Evolutionary conservation across 2,797 vertebrate genomes (phyloP).

Genomic region (Enteromius afrohamiltoni): DNA sequence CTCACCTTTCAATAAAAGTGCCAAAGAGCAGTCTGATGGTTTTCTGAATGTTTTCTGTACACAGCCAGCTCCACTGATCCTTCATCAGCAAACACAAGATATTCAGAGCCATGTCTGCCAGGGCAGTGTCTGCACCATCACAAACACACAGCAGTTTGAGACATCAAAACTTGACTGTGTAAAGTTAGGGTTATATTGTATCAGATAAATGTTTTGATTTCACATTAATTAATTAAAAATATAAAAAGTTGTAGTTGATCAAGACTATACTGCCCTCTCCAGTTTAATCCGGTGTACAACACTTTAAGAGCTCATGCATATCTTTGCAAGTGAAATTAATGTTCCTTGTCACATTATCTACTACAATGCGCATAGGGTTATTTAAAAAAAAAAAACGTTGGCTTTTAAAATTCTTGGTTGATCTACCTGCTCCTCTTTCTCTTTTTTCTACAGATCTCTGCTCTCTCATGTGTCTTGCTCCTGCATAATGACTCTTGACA

Average conservation of each 20-base stretch:
- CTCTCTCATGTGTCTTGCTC: constrained; percentile 50
- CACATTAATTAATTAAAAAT: neutral
- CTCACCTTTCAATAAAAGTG: constrained; percentile 89
- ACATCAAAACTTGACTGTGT: neutral
- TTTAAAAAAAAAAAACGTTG: neutral
- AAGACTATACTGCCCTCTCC: constrained; percentile 62
- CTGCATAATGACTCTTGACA: constrained; percentile 60
- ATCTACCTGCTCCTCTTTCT: constrained; percentile 70
- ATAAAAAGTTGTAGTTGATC: constrained; percentile 34
- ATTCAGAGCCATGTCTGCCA: constrained; percentile 87
- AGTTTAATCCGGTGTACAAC: constrained; percentile 52
- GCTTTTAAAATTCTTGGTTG: neutral
- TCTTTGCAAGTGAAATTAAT: neutral
- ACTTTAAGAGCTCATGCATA: neutral
- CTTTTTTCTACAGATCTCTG: constrained; percentile 56
- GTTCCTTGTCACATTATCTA: neutral
- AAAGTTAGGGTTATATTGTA: neutral
- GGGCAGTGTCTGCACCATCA: constrained; percentile 78
- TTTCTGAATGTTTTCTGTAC: constrained; percentile 89
- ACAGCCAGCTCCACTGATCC: constrained; percentile 92
- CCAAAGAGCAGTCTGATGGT: constrained; percentile 86
- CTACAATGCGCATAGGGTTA: neutral
- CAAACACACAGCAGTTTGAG: constrained; percentile 26
- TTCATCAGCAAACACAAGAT: constrained; percentile 87
- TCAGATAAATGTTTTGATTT: constrained; percentile 3